Evolutionary conservation across 1,140 invertebrate species (phyloP).

Genomic region (Drosophila orosa): DNA sequence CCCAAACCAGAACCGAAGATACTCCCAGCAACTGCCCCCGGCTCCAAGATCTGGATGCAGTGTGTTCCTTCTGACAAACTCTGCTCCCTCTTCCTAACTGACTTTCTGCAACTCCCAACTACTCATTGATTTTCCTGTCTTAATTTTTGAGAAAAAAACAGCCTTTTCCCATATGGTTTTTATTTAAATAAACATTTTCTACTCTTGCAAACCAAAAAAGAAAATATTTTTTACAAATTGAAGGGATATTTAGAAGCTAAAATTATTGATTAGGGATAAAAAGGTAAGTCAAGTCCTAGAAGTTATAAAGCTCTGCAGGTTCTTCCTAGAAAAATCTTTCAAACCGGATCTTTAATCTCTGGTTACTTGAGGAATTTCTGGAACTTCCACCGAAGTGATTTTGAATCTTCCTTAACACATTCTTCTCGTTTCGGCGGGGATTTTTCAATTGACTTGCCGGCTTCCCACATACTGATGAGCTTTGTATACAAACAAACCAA

Average conservation of each 20-base stretch:
- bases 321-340: not conserved
- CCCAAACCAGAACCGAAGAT: not conserved
- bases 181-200: slow-evolving; percentile 12
- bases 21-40: not conserved
- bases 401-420: slow-evolving; percentile 10
- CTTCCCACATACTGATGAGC: slow-evolving; percentile 31
- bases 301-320: too few relatives aligned
- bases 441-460: slow-evolving; percentile 11
- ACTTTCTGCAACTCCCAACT: not conserved
- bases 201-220: slow-evolving; percentile 12
- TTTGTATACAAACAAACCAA: not conserved
- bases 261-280: not conserved
- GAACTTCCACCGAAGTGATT: slow-evolving; percentile 1
- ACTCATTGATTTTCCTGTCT: not conserved
- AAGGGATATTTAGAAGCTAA: not conserved
- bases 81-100: slow-evolving; percentile 5
- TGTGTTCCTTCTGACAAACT: not conserved
- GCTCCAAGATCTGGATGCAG: slow-evolving; percentile 1
- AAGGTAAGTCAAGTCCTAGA: not conserved
- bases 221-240: too few relatives aligned
- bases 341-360: slow-evolving; percentile 4
- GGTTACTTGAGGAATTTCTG: slow-evolving; percentile 1
- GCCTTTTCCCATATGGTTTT: not conserved
- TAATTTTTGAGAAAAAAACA: not conserved
- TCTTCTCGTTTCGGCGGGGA: slow-evolving; percentile 4